Conservation (phyloP, 2,888 invertebrate genomes). For the Cybosia mesomella region DNA sequence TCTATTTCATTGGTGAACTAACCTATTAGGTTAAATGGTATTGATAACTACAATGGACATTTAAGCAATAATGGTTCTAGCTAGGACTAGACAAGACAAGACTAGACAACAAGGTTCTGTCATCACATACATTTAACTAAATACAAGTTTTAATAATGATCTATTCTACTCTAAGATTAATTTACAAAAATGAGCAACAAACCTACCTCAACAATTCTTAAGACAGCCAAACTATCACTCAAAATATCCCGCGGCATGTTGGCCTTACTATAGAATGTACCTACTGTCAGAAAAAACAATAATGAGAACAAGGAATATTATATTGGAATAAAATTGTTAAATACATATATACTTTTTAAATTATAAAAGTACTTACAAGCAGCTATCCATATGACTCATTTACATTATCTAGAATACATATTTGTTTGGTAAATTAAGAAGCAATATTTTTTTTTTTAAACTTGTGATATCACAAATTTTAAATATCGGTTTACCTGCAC, state of each 20-base stretch:
- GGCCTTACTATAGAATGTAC: conserved; percentile 45
- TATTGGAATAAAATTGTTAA: background rate
- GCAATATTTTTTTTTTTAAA: background rate
- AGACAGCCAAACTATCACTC: conserved; percentile 88
- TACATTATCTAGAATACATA: background rate
- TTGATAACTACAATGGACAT: no score
- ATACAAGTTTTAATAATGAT: background rate
- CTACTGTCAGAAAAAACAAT: conserved; percentile 42
- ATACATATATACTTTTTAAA: background rate
- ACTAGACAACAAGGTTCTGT: no score
- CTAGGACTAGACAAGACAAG: no score
- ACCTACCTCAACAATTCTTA: conserved; percentile 87
- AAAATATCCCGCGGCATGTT: conserved; percentile 90
- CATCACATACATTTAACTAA: background rate
- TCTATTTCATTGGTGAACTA: background rate
- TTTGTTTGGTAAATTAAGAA: background rate
- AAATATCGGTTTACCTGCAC: background rate
- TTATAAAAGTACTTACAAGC: background rate
- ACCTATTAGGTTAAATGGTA: no score
- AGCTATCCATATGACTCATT: background rate
- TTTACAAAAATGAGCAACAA: conserved; percentile 17
- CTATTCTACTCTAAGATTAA: background rate
- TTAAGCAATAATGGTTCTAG: background rate
- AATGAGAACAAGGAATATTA: conserved; percentile 18
- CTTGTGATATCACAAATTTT: background rate